Base-by-base conservation (phyloP, 2,113 vertebrate species). In the Hyla sarda region DNA sequence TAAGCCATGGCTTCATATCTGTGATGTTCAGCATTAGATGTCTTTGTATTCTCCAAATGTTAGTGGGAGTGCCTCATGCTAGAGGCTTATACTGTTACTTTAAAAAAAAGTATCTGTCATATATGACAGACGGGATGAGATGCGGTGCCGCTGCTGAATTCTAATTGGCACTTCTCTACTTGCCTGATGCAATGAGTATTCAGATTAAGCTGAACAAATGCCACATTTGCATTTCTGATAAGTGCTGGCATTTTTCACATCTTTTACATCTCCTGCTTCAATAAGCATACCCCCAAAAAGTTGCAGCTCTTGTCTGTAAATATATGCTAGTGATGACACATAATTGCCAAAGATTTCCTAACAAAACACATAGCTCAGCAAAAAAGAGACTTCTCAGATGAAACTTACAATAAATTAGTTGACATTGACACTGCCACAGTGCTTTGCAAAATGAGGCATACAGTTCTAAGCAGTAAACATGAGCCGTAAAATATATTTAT, bases 211-310 rank as follows among this genome's bases (percentile, higher is more conserved):
- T 91, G 90, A 94, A 93, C 91, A 94, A 95, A 96, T 94, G 93
- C 92, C 93, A 94, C 92, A 95, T 94, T 94, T 95, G 92, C 94
- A 96, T 94, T 93, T 93, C 90, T 1, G 86, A 92, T 94, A 93
- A 94, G 88, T 89, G 73, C 88, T 89, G 90, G 88, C 88, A 89
- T 92, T 94, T 92, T 92, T 90, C 62, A 74, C 62, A 80, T 89
- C 88, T 92, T 65, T 86, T 56, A 85, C 86, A 90, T 89, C 85
- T 90, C 88, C 89, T 72, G 11, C 89, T 92, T 90, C 83, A 89
- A 89, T 84, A 88, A 90, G 84, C 88, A 83, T 85, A 90, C 89
- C 87, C 89, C 87, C 90, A 90, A 90, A 90, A 91, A 89, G 77
- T 91, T 90, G 87, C 62, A 83, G 88, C 88, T 91, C 91, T 92